Base-by-base conservation (phyloP, 1,140 invertebrate genomes). In the Listronotus oregonensis region DNA sequence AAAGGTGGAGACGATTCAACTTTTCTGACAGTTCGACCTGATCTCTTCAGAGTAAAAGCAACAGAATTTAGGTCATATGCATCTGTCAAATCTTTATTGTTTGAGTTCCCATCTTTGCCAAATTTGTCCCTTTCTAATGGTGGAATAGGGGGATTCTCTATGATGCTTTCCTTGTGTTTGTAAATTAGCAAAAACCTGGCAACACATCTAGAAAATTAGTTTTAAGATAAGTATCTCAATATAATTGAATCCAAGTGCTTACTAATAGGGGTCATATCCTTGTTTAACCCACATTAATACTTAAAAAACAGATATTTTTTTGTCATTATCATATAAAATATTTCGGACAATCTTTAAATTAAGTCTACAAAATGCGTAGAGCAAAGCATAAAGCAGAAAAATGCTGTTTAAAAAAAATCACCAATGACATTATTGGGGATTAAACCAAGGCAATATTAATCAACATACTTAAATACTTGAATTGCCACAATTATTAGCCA, bases 401-500 rank as follows among this genome's bases (percentile, higher is more conserved):
- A n/a, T n/a, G n/a, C n/a, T n/a, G n/a, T n/a, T n/a, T n/a, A n/a
- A n/a, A n/a, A n/a, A n/a, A n/a, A n/a, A n/a, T n/a, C n/a, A n/a
- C n/a, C n/a, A n/a, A n/a, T n/a, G n/a, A n/a, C n/a, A n/a, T n/a
- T n/a, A n/a, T n/a, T n/a, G n/a, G n/a, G n/a, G n/a, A n/a, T n/a
- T n/a, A n/a, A n/a, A n/a, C n/a, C n/a, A n/a, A n/a, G 34, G 18
- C 57, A 18, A 18, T 62, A 57, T 52, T 37, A 31, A 46, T 31
- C 5, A 6, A 78, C 80, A 80, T 78, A n/a, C 87, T 94, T 94
- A 42, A 89, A 83, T 27, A 89, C 71, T 76, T 94, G 91, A 66
- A 94, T 79, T 11, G 87, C 71, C 21, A 85, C 76, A 51, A 92
- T 87, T 51, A 89, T 80, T 15, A 90, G 78, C 91, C 92, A 94